A percentile compares a stretch with the other conserved stretches of the same genome.
phyloP scores from a whole-genome alignment of 2,888 invertebrate species.

The Lasioglossum lativentre region DNA sequence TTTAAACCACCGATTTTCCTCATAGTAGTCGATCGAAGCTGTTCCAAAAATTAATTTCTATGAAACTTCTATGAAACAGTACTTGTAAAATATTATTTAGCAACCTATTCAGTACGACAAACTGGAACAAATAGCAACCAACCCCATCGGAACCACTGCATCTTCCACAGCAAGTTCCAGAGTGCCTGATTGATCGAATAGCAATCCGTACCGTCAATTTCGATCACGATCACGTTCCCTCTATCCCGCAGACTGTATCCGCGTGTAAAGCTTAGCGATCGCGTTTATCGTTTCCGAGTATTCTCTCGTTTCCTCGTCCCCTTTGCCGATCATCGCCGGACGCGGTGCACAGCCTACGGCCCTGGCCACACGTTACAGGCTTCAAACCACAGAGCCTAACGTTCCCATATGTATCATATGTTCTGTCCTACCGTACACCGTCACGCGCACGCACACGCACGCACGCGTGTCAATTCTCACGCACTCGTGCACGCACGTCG shows the following conservation, averaged over 20 bases:
- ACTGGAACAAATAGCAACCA: neutral
- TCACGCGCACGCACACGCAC: slow-evolving; percentile 68
- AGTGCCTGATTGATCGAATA: neutral
- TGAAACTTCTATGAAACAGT: too few species aligned
- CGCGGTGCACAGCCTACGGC: slow-evolving; percentile 56
- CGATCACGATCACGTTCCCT: neutral
- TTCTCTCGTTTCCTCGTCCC: slow-evolving; percentile 56
- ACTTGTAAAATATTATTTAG: too few species aligned
- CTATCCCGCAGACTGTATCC: slow-evolving; percentile 29
- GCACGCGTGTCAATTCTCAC: slow-evolving; percentile 71
- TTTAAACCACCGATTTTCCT: too few species aligned
- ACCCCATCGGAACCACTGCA: neutral
- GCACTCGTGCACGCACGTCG: slow-evolving; percentile 66
- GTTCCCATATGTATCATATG: slow-evolving; percentile 85
- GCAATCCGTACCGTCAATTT: neutral
- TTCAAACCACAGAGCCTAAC: slow-evolving; percentile 83
- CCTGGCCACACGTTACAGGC: slow-evolving; percentile 80
- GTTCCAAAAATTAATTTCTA: too few species aligned
- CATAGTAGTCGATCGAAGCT: too few species aligned
- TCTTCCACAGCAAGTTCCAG: neutral
- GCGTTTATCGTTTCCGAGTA: slow-evolving; percentile 65
- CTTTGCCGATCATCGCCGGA: slow-evolving; percentile 31
- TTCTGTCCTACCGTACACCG: slow-evolving; percentile 79
- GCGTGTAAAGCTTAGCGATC: slow-evolving; percentile 32
- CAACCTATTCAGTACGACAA: neutral